A percentile compares a stretch with the other conserved stretches of the same genome.
Conservation (phyloP, 2,113 vertebrate genomes). For the Proterorhinus semilunaris region DNA sequence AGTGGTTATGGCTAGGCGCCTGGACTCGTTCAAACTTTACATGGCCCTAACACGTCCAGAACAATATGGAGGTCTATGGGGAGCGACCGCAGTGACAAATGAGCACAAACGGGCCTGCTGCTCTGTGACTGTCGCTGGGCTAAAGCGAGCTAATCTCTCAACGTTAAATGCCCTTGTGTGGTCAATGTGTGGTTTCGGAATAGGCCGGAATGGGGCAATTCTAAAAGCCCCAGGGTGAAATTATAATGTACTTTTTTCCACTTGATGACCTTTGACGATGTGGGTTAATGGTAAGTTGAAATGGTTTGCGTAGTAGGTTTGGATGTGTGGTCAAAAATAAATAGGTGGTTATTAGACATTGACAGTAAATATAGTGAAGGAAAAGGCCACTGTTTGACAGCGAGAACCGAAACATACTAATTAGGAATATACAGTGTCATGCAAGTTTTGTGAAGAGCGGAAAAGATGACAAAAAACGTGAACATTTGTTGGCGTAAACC, state of each 20-base stretch:
- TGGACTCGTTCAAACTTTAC: conserved; percentile 68
- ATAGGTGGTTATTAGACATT: neutral
- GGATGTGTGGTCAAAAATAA: neutral
- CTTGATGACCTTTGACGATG: conserved; percentile 33
- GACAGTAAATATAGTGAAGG: neutral
- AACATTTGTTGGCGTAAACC: neutral
- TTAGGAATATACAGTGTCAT: no score
- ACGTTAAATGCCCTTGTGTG: conserved; percentile 30
- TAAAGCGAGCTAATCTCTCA: conserved; percentile 55
- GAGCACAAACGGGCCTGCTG: conserved; percentile 45
- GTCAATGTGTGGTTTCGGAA: conserved; percentile 40
- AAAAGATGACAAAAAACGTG: neutral
- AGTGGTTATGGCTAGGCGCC: conserved; percentile 63
- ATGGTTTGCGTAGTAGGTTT: conserved; percentile 17
- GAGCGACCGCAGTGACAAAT: conserved; percentile 66
- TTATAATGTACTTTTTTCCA: conserved; percentile 11
- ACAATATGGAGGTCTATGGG: conserved; percentile 53
- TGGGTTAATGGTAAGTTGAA: conserved; percentile 49
- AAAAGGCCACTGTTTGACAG: no score
- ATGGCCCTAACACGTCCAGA: conserved; percentile 52
- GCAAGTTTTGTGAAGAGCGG: neutral
- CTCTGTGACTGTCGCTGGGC: conserved; percentile 54
- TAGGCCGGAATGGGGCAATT: conserved; percentile 5
- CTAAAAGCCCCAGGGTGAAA: conserved; percentile 19
- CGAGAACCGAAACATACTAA: no score